Evolutionary conservation across 30 jellyfish, hydroid and myxozoan species (phyloP).

Genomic region (Chironex yamaguchii): DNA sequence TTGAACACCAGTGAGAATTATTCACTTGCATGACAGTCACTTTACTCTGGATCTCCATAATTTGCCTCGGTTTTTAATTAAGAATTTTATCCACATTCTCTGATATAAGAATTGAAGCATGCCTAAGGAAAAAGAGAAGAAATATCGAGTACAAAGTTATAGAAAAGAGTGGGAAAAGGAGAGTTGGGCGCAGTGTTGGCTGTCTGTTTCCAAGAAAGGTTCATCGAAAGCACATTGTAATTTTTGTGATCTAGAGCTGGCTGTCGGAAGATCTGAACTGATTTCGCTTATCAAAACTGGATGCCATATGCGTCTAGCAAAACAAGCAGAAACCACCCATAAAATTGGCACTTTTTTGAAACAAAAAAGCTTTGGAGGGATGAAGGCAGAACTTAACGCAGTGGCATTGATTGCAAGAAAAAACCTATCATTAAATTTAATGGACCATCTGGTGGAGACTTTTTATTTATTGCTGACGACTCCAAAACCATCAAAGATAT

Average conservation of each 20-base stretch:
- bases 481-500: background rate
- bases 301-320: background rate
- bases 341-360: background rate
- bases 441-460: background rate
- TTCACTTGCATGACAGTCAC: too few species aligned
- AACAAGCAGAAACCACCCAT: background rate
- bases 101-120: too few species aligned
- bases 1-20: too few species aligned
- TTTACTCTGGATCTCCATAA: too few species aligned
- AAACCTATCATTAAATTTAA: background rate
- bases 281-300: background rate
- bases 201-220: conserved; percentile 1
- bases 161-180: conserved; percentile 12
- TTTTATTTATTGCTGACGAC: background rate
- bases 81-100: too few species aligned
- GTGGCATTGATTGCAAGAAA: background rate
- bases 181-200: background rate
- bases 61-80: too few species aligned
- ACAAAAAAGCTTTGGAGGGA: background rate
- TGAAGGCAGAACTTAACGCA: background rate
- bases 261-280: background rate
- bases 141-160: background rate
- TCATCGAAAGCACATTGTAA: background rate
- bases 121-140: background rate
- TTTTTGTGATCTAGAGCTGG: background rate